These are phyloP conservation scores for Patella caerulea DNA, from an alignment of 2,888 invertebrate species.

Conservation along the genomic window DNA sequence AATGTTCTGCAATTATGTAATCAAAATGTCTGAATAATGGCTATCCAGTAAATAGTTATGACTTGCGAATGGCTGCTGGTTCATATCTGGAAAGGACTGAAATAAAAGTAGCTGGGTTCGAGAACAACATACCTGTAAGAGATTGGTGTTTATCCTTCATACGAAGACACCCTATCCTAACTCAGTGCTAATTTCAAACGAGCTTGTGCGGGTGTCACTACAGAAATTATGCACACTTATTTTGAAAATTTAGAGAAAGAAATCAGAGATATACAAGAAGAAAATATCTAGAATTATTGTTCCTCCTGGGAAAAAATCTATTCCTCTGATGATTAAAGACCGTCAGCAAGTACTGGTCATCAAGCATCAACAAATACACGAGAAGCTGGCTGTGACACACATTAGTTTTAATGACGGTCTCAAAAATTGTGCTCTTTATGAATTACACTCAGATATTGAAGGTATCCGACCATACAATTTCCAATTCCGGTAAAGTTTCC, in stretches of 20 bases:
- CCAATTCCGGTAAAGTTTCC: no score
- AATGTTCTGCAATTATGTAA: no score
- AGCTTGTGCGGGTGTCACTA: conserved; percentile 3
- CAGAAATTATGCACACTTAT: not conserved
- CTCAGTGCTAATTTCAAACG: conserved; percentile 12
- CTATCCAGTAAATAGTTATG: not conserved
- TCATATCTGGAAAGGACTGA: conserved; percentile 3
- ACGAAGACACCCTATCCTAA: not conserved
- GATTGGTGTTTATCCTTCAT: conserved; percentile 29
- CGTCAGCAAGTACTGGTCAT: no score
- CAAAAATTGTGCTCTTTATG: no score
- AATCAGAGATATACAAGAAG: conserved; percentile 27
- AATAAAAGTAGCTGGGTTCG: conserved; percentile 8
- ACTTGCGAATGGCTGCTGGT: conserved; percentile 5
- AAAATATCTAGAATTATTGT: conserved; percentile 51
- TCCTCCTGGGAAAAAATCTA: no score
- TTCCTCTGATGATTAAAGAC: no score
- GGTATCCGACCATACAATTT: no score
- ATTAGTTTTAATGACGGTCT: no score
- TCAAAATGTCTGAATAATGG: not conserved
- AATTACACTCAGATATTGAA: no score
- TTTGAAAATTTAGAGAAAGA: conserved; percentile 18
- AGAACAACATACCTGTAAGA: conserved; percentile 10
- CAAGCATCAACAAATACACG: no score
- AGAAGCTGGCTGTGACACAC: no score